Evolutionary conservation across 2,797 vertebrate species (phyloP).

Genomic region (Antrozous pallidus): DNA sequence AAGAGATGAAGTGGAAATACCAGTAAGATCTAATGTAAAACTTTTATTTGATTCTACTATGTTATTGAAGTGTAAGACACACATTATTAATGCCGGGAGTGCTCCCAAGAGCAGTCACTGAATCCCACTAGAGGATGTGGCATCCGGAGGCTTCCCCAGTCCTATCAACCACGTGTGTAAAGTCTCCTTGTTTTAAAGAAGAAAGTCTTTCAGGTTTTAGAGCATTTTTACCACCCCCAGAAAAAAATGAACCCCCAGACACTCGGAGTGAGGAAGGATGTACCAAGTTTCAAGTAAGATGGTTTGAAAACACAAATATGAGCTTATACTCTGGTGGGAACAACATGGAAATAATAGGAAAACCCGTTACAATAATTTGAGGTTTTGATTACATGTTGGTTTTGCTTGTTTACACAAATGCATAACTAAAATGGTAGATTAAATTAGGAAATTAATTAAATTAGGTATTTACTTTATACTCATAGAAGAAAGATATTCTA

Average conservation of each 20-base stretch:
- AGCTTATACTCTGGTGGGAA: not conserved
- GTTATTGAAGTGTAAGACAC: not conserved
- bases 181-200: not conserved
- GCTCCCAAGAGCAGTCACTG: not conserved
- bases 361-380: not conserved
- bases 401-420: not conserved
- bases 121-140: not conserved
- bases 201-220: not conserved
- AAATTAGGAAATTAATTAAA: conserved; percentile 10
- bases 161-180: not conserved
- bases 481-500: not conserved
- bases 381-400: not conserved
- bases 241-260: not conserved
- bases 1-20: not conserved
- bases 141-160: not conserved
- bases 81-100: no score
- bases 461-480: not conserved
- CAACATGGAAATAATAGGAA: not conserved
- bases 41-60: not conserved
- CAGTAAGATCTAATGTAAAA: not conserved
- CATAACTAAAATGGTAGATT: not conserved
- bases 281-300: conserved; percentile 4
- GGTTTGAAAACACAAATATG: not conserved
- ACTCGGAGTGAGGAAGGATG: not conserved
- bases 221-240: not conserved